These are phyloP conservation scores for Capra hircus DNA, from an alignment of 2,113 vertebrate genomes.

Conservation along the genomic window DNA sequence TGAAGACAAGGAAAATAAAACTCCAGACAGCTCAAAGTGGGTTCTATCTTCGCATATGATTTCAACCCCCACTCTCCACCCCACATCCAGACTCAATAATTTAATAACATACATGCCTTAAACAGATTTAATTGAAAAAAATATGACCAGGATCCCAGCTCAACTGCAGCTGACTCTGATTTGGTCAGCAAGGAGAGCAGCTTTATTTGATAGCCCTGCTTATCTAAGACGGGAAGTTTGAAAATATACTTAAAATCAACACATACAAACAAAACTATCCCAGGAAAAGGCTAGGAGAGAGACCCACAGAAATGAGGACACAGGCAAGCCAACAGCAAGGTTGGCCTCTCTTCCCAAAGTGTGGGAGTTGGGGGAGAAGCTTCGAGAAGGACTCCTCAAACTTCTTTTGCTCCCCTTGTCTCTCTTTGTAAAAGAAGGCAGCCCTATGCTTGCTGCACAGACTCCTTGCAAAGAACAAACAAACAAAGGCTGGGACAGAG, in stretches of 20 bases:
- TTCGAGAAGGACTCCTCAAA: background rate
- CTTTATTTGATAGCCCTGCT: background rate
- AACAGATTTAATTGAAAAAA: slow-evolving; percentile 4
- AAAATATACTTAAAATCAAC: background rate
- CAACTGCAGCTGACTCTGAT: background rate
- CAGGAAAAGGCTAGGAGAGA: background rate
- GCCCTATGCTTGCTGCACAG: slow-evolving; percentile 49
- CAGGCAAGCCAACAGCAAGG: background rate
- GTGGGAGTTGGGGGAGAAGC: background rate
- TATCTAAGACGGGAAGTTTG: background rate
- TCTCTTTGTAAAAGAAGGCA: slow-evolving; percentile 24
- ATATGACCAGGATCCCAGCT: background rate
- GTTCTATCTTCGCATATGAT: background rate
- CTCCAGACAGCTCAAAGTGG: background rate
- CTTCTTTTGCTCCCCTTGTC: background rate
- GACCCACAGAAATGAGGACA: background rate
- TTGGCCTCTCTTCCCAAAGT: background rate
- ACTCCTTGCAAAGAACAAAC: slow-evolving; percentile 75
- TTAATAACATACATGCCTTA: background rate
- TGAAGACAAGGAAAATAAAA: background rate
- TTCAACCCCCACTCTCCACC: background rate
- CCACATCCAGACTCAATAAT: background rate
- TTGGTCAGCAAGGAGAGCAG: background rate
- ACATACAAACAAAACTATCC: background rate
- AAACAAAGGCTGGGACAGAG: slow-evolving; percentile 82